Base-by-base conservation (phyloP, 2,113 vertebrate species). In the Oxygymnocypris stewartii region DNA sequence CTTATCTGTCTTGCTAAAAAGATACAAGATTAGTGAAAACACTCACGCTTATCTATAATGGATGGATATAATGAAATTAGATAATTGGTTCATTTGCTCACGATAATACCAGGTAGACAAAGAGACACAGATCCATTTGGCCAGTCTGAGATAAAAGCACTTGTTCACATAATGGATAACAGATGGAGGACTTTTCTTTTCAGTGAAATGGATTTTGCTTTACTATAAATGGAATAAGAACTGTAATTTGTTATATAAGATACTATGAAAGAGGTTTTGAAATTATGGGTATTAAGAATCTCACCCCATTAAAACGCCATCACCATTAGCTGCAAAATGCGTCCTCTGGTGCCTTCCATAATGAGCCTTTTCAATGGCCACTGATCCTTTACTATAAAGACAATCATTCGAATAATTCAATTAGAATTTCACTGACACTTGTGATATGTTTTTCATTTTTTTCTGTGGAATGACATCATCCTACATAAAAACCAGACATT, bases 251-350 rank as follows among this genome's bases (percentile, higher is more conserved):
- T 59, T 74, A 37, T 59, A 54, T 57, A 75, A n/a, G 51, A 74
- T 25, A 40, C 51, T 57, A 40, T 74, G 69, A 75, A 74, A 84
- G 35, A 59, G 81, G 28, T 54, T 82, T 16, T 14, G 31, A 28
- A 71, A 82, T 82, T 67, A 67, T 85, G 44, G 40, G 20, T 82
- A 37, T 44, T 79, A 85, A 25, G 79, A 61, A 73, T 37, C 78
- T 87, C 42, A 87, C 86, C 86, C 71, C 59, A 84, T 73, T 49
- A 82, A 84, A 77, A 87, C n/a, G 80, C 80, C 59, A 87, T 63
- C 49, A 87, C n/a, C 80, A 87, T 77, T 67, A 87, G 31, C 74
- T 76, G 73, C 86, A 82, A 67, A 54, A 69, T 78, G 49, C 44
- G 57, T 67, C 73, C 44, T 77, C 28, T 57, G 80, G 59, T 69